Base-by-base conservation (phyloP, 2,113 vertebrate genomes). In the Noturus placidus region DNA sequence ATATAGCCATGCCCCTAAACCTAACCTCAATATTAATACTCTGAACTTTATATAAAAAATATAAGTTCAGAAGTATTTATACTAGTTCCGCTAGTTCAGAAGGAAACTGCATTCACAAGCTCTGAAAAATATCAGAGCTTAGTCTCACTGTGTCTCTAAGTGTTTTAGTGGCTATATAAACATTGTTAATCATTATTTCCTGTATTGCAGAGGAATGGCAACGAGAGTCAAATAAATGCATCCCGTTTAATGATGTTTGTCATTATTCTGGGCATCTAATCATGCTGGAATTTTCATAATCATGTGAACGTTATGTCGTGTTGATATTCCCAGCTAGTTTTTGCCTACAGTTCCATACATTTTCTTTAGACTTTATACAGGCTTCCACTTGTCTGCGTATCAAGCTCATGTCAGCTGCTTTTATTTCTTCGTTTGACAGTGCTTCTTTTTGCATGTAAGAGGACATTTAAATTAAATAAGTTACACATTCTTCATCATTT, bases 271-370 rank as follows among this genome's bases (percentile, higher is more conserved):
- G 15, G 19, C 14, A 76, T 74, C 42, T 74, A 35, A 5, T 38
- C 35, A 25, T 63, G 57, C 54, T 80, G 76, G 54, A 42, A 85
- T 87, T 79, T 69, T 38, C 85, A 42, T 38, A 27, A 50, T 10
- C 65, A 11, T 78, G 33, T 20, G 19, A 67, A 38, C 17, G 61
- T 69, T 52, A 5, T 81, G 61, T 3, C 65, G 22, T 72, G 17
- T 5, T 84, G 25, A 54, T n/a, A 33, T 42, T 35, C 8, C 56
- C 7, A 27, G 33, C 74, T 63, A 67, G 56, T 70, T 82, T 56
- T 87, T 30, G 22, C 46, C 14, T 79, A 46, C 56, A 50, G 81
- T 84, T 87, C 77, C 76, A 81, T 52, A 50, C 19, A 69, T 70
- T 27, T 70, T 65, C 33, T 86, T 50, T 30, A 30, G 25, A 76